Evolutionary conservation across 2,888 invertebrate species (phyloP), one percentile per base, ranked within the genome.

Genomic region (Drosophila demipolita): DNA sequence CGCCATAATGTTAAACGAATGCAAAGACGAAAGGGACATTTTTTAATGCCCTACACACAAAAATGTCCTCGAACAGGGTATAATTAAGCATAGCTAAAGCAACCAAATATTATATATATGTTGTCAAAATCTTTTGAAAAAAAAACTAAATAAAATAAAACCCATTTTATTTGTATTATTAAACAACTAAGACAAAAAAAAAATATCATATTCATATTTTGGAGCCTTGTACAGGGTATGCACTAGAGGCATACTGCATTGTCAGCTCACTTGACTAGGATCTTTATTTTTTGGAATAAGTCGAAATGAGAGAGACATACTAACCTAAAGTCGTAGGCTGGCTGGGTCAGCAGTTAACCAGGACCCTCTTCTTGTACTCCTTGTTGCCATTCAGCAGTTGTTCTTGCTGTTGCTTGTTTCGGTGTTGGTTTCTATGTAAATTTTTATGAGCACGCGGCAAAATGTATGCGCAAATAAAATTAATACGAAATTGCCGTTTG

Each of bases 341-440:
- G 70, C 77, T 69, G 75, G 89, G 90, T 89, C 87, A 87, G 87
- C 90, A 90, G 89, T 88, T 90, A 83, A 77, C 78, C 82, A 58
- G 78, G 82, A 77, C 77, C 78, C 78, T 67, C 67, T 64, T 64
- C 66, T 62, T 68, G 60, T 79, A 62, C 66, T 70, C 63, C 77
- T 40, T 57, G 35, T 68, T 73, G 62, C 61, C 78, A 81, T 77
- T 68, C 77, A 87, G 74, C 66, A 70, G 81, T 71, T 73, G 60
- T 73, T 61, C 55, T 64, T 66, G 53, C 52, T 64, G 50, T 38
- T 60, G 17, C 38, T 66, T 48, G 40, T 36, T 57, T 70, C 78
- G 81, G 78, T 75, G 78, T 75, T 78, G 79, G 58, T 83, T 88
- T 88, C 89, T 90, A 89, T 90, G 90, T 90, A 89, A 81, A 86